Conservation (phyloP, 2,113 vertebrate genomes). For the Labeo rohita region DNA sequence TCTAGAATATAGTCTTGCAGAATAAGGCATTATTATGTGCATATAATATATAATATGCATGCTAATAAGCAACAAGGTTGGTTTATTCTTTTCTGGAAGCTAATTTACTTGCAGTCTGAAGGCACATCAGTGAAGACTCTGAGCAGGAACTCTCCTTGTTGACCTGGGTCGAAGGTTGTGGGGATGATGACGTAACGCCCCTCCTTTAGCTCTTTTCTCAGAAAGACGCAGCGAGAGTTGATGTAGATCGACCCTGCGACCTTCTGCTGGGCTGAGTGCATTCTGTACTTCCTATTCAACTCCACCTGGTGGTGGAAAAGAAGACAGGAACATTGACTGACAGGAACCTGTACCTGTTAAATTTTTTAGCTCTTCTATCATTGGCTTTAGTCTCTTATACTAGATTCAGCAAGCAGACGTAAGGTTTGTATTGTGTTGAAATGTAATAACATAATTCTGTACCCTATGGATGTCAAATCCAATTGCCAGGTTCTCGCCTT, state of each 20-base stretch:
- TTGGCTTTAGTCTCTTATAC: not conserved
- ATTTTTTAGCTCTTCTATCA: not conserved
- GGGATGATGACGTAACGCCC: constrained; percentile 93
- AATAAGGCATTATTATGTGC: not conserved
- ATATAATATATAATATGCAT: not conserved
- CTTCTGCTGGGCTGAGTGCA: constrained; percentile 89
- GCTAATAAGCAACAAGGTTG: not conserved
- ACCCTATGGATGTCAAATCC: constrained; percentile 95
- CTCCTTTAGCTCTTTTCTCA: constrained; percentile 83
- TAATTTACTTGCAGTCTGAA: constrained; percentile 84
- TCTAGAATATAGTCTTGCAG: no score
- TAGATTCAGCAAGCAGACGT: not conserved
- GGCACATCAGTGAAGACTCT: constrained; percentile 90
- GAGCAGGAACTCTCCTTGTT: constrained; percentile 88
- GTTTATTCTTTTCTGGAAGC: not conserved
- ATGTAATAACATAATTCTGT: constrained; percentile 40
- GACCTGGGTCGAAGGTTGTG: constrained; percentile 88
- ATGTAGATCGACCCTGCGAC: constrained; percentile 89
- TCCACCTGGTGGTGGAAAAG: constrained; percentile 81
- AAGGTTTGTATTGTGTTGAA: not conserved
- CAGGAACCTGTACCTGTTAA: not conserved
- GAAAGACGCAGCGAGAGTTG: constrained; percentile 90
- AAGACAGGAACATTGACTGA: not conserved
- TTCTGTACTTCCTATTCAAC: constrained; percentile 88
- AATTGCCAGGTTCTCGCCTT: constrained; percentile 90